These are phyloP conservation scores for Reticulitermes lucifugus DNA, from an alignment of 2,888 invertebrate species.

Conservation along the genomic window DNA sequence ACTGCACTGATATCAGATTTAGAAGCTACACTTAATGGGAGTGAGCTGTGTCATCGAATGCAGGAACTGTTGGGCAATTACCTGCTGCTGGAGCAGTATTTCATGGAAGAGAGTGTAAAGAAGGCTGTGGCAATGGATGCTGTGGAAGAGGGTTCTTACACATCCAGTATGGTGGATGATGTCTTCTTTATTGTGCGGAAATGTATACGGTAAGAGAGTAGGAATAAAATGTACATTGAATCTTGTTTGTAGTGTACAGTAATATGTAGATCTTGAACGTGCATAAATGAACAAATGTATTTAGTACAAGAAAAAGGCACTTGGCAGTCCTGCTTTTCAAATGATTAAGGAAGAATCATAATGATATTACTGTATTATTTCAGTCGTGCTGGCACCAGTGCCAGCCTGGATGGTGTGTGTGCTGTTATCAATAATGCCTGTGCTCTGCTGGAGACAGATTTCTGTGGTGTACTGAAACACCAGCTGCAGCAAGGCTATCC, in stretches of 20 bases:
- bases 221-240: no score
- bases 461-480: slow-evolving; percentile 77
- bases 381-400: slow-evolving; percentile 90
- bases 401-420: slow-evolving; percentile 95
- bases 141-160: slow-evolving; percentile 77
- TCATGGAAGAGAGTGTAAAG: slow-evolving; percentile 92
- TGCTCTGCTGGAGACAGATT: slow-evolving; percentile 87
- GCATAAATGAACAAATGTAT: no score
- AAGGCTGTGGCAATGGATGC: slow-evolving; percentile 89
- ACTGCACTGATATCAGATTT: slow-evolving; percentile 64
- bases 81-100: slow-evolving; percentile 92
- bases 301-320: no score
- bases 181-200: slow-evolving; percentile 97
- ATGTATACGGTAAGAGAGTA: slow-evolving; percentile 78
- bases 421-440: slow-evolving; percentile 95
- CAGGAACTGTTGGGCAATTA: slow-evolving; percentile 90
- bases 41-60: slow-evolving; percentile 80
- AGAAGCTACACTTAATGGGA: slow-evolving; percentile 76
- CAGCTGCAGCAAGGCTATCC: slow-evolving; percentile 84
- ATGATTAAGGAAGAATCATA: no score
- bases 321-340: no score
- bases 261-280: no score
- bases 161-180: slow-evolving; percentile 96
- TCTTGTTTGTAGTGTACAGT: no score
- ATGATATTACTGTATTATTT: not conserved